A percentile compares a stretch with the other conserved stretches of the same genome.
These are phyloP conservation scores for Liolophura sinensis DNA, from an alignment of 1,140 invertebrate genomes.

Conservation along the genomic window DNA sequence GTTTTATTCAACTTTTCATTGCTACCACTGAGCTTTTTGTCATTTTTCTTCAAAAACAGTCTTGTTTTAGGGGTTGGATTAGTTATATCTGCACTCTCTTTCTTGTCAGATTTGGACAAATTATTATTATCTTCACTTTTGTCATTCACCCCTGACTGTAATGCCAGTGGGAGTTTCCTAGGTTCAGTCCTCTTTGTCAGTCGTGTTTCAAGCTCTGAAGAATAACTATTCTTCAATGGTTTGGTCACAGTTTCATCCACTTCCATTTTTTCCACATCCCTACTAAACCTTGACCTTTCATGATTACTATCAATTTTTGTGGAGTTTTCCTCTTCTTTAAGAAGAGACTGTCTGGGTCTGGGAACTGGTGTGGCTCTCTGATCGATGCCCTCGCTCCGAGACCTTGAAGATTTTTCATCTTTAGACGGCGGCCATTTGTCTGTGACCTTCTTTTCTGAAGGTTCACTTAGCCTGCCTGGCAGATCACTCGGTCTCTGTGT, in stretches of 20 bases:
- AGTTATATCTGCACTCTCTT: neutral
- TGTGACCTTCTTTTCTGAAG: neutral
- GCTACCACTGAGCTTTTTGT: neutral
- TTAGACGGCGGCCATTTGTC: neutral
- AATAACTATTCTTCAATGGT: neutral
- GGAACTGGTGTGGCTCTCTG: neutral
- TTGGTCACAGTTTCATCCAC: constrained; percentile 11
- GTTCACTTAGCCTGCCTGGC: constrained; percentile 1
- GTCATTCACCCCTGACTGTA: too few species aligned
- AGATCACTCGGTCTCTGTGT: constrained; percentile 6
- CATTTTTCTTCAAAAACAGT: neutral
- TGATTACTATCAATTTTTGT: neutral
- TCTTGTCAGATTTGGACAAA: too few species aligned
- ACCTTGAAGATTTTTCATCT: neutral
- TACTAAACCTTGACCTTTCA: neutral
- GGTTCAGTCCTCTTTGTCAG: too few species aligned
- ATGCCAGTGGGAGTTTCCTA: too few species aligned
- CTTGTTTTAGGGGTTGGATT: neutral
- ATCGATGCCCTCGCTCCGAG: neutral
- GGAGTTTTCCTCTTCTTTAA: constrained; percentile 1
- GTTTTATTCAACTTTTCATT: neutral
- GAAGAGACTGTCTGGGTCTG: neutral
- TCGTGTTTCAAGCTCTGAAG: too few species aligned
- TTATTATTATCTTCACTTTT: too few species aligned
- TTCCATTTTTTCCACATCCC: constrained; percentile 5